A percentile compares a stretch with the other conserved stretches of the same genome.
Evolutionary conservation across 2,113 vertebrate species (phyloP).

Genomic region (Eubucco bourcierii): DNA sequence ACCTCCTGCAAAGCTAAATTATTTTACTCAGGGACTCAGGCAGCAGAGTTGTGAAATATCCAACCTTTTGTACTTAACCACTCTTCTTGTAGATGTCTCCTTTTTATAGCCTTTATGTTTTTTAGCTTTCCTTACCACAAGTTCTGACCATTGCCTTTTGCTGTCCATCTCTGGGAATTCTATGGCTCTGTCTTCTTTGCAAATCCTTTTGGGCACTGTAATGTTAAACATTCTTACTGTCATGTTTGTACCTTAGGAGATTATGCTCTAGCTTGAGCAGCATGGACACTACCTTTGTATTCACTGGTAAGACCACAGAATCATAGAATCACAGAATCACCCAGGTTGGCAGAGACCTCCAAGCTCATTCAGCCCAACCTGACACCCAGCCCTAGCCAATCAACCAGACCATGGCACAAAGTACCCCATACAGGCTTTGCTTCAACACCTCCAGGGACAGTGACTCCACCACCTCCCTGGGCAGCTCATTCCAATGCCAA

Average conservation of each 20-base stretch:
- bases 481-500: too few relatives aligned
- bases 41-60: neutral
- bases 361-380: too few relatives aligned
- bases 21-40: neutral
- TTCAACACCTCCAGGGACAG: too few relatives aligned
- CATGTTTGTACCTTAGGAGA: neutral
- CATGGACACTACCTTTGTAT: neutral
- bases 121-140: neutral
- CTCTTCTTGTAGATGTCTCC: neutral
- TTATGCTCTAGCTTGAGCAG: neutral
- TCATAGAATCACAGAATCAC: too few relatives aligned
- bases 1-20: neutral
- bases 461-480: too few relatives aligned
- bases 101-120: neutral
- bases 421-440: too few relatives aligned
- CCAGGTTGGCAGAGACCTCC: too few relatives aligned
- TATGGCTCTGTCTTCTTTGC: neutral
- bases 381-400: too few relatives aligned
- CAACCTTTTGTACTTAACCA: neutral
- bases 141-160: neutral
- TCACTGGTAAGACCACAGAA: neutral
- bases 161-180: neutral
- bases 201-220: neutral
- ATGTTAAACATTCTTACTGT: neutral
- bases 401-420: too few relatives aligned